A percentile compares a stretch with the other conserved stretches of the same genome.
Evolutionary conservation across 2,113 vertebrate species (phyloP).

Genomic region (Canis aureus): DNA sequence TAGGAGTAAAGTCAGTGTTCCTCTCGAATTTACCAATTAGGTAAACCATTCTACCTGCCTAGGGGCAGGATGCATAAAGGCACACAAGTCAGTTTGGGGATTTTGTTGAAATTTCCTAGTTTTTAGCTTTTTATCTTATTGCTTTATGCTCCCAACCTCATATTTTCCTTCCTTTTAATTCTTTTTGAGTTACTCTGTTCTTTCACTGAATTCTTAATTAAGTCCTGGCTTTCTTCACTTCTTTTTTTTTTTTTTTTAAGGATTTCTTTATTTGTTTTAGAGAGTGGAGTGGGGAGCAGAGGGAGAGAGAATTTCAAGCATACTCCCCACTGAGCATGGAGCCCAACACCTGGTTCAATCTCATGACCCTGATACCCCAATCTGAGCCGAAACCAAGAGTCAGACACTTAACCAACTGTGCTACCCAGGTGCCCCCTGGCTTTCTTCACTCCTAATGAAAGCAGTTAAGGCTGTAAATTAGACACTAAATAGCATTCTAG

Average conservation of each 20-base stretch:
- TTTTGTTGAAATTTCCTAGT: background rate
- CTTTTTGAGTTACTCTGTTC: background rate
- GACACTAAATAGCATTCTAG: background rate
- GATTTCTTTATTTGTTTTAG: background rate
- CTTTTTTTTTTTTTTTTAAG: background rate
- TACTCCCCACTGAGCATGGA: background rate
- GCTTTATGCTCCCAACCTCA: background rate
- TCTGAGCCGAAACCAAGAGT: background rate
- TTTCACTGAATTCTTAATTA: background rate
- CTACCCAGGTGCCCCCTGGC: background rate
- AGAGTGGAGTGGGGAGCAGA: background rate
- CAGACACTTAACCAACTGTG: background rate
- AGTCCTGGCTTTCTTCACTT: background rate
- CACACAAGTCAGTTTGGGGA: background rate
- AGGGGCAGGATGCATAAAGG: background rate
- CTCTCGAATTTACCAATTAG: background rate
- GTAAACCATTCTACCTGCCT: background rate
- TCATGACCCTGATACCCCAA: background rate
- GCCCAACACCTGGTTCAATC: background rate
- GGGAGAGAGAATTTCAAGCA: background rate
- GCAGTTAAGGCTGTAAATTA: background rate
- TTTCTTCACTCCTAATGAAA: background rate
- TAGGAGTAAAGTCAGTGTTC: background rate
- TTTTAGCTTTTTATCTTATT: background rate
- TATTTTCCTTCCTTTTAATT: background rate